These are phyloP conservation scores for Ahaetulla prasina DNA, from an alignment of 2,113 vertebrate species.

Conservation along the genomic window DNA sequence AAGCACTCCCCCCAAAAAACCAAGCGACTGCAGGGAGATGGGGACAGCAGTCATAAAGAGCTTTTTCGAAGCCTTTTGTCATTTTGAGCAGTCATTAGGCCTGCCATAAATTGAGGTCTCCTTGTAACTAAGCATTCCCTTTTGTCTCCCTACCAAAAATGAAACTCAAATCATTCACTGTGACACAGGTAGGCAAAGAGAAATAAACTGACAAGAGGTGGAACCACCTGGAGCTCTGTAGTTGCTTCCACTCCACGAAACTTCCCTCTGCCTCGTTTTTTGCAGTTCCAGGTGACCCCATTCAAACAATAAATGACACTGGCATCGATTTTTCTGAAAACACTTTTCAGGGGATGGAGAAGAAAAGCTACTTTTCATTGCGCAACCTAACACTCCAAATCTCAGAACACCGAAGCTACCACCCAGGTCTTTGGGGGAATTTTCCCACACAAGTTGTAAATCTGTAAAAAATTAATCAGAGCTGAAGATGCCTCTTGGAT, in stretches of 20 bases:
- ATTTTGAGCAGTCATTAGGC: neutral
- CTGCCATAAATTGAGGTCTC: neutral
- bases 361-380: neutral
- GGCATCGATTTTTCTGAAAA: neutral
- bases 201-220: neutral
- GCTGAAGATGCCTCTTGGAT: too few relatives aligned
- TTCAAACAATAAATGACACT: neutral
- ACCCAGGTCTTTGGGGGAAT: neutral
- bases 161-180: neutral
- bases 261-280: neutral
- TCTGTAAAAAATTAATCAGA: neutral
- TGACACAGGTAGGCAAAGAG: neutral
- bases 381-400: neutral
- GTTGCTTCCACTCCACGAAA: neutral
- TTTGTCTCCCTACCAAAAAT: neutral
- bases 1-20: too few relatives aligned
- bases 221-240: neutral
- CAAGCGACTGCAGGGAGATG: neutral
- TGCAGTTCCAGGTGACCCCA: neutral
- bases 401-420: neutral
- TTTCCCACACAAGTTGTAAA: neutral
- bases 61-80: neutral
- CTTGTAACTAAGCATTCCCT: neutral
- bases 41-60: neutral
- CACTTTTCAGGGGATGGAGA: neutral